These are phyloP conservation scores for Antidorcas marsupialis DNA, from an alignment of 2,113 vertebrate species.

Conservation along the genomic window DNA sequence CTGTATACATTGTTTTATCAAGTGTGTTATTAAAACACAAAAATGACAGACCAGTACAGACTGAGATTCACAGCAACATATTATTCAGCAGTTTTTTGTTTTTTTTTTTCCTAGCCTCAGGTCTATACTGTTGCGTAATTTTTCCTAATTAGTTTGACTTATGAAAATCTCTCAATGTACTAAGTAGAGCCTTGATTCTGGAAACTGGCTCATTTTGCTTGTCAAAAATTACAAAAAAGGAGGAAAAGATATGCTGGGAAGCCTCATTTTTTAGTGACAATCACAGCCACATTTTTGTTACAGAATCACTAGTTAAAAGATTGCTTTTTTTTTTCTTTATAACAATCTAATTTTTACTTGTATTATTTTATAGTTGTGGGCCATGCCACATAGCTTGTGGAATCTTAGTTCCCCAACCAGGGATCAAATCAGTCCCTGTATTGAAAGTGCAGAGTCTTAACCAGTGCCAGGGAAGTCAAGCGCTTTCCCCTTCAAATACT, in stretches of 20 bases:
- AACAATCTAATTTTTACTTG: background rate
- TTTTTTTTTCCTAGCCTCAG: background rate
- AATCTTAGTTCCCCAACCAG: background rate
- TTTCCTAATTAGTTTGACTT: background rate
- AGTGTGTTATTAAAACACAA: background rate
- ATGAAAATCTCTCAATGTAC: background rate
- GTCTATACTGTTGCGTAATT: background rate
- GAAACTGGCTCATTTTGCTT: background rate
- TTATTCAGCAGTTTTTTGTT: background rate
- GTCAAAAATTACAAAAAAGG: background rate
- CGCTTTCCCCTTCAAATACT: background rate
- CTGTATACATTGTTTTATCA: background rate
- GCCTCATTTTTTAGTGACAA: background rate
- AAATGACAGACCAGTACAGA: background rate
- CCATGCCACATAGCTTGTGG: background rate
- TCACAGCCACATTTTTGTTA: background rate
- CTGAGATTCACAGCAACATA: background rate
- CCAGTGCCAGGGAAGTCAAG: background rate
- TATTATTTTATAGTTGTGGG: background rate
- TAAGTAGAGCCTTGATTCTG: background rate
- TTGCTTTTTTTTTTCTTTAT: background rate
- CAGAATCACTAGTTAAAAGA: background rate
- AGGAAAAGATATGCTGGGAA: background rate
- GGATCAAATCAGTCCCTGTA: background rate
- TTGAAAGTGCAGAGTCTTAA: background rate